Percentiles rank a stretch among this genome's conserved stretches.
phyloP scores from a whole-genome alignment of 2,888 invertebrate genomes.

The Hyposoter didymator region DNA sequence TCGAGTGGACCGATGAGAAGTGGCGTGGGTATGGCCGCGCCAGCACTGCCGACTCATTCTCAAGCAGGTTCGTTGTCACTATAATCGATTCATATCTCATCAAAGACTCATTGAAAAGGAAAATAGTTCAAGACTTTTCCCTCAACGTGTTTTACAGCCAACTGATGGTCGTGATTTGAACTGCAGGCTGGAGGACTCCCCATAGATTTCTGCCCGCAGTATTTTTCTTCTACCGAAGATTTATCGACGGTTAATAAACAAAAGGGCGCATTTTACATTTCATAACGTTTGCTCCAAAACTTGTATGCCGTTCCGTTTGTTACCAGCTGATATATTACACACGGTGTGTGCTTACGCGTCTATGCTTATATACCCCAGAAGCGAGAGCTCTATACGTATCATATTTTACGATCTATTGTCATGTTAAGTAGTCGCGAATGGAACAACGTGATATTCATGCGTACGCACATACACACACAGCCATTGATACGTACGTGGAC shows the following conservation, averaged over 20 bases:
- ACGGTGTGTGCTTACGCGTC: background rate
- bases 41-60: background rate
- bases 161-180: background rate
- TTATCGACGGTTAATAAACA: background rate
- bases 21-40: background rate
- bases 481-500: background rate
- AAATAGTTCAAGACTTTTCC: background rate
- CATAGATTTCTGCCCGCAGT: slow-evolving; percentile 10
- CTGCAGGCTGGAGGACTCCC: slow-evolving; percentile 35
- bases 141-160: background rate
- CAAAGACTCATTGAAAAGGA: background rate
- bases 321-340: background rate
- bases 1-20: background rate
- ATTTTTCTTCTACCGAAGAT: slow-evolving; percentile 18
- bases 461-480: background rate
- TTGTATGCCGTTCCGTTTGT: background rate
- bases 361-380: slow-evolving; percentile 3
- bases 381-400: slow-evolving; percentile 64
- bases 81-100: background rate
- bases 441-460: slow-evolving; percentile 60
- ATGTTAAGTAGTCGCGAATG: slow-evolving; percentile 72
- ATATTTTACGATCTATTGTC: slow-evolving; percentile 74
- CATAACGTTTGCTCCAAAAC: background rate
- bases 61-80: background rate
- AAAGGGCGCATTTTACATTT: background rate